Base-by-base conservation (phyloP, 1,140 invertebrate genomes). In the Diorhabda carinulata region DNA sequence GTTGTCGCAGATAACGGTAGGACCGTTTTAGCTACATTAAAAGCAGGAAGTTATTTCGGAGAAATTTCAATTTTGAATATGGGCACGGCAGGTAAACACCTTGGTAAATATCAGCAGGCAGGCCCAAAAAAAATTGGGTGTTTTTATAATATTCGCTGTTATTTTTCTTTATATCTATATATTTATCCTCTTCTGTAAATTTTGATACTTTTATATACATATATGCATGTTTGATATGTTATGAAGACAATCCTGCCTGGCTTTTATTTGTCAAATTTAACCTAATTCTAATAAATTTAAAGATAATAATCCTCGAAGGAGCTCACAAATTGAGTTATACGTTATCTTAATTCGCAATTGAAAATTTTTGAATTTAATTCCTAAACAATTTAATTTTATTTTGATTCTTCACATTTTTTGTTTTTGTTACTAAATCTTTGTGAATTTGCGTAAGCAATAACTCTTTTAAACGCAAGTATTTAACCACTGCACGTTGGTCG, bases 51-150 rank as follows among this genome's bases (percentile, higher is more conserved):
- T 82, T 99, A 99, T 89, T 99, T 99, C 86, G 98, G 98, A 75
- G 98, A 99, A 88, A 98, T 99, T 86, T 97, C 94, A 86, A 98
- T 99, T 85, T 90, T 99, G 82, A 99, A 99, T 88, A 99, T 99
- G 96, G 97, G 97, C 83, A 98, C 95, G 80, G 96, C 96, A 90
- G 97, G 94, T 95, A 92, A 93, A 92, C 89, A 91, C 87, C 90
- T 92, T 90, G 91, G 91, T 93, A 92, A 93, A 92, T 92, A 92
- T 92, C 89, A 86, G 83, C 85, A 86, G 85, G 79, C 78, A 79
- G 77, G 78, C 68, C 57, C 59, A 52, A 68, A 10, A 40, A 62
- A n/a, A 25, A 10, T 66, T 47, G 64, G 64, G 42, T 66, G 56
- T 8, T 40, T 8, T 9, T 52, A 60, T 65, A 7, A 56, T n/a